Evolutionary conservation across 2,888 invertebrate genomes (phyloP).

Genomic region (Dicyrtoma fusca): DNA sequence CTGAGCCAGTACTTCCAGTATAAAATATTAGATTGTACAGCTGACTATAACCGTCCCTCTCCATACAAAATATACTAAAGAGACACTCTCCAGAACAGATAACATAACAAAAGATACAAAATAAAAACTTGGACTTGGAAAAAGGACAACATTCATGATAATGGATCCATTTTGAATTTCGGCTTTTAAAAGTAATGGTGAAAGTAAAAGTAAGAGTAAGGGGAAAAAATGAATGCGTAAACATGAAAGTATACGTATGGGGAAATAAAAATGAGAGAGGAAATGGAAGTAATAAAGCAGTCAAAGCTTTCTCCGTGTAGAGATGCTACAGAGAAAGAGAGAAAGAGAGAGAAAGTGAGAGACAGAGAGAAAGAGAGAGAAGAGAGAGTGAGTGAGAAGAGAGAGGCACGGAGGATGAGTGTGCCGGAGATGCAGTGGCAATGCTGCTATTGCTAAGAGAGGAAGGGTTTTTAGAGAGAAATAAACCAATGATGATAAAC

Average conservation of each 20-base stretch:
- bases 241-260: background rate
- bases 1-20: too few relatives aligned
- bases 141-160: background rate
- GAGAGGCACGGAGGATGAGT: background rate
- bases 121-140: background rate
- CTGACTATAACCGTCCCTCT: too few relatives aligned
- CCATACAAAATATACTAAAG: too few relatives aligned
- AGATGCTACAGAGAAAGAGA: background rate
- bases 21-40: too few relatives aligned
- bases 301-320: too few relatives aligned
- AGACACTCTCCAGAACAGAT: background rate
- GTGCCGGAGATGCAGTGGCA: background rate
- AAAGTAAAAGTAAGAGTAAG: background rate
- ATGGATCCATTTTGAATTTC: too few relatives aligned
- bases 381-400: background rate
- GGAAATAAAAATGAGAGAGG: background rate
- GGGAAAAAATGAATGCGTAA: background rate
- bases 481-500: background rate
- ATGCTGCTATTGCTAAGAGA: background rate
- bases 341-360: background rate
- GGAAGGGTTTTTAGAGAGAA: background rate
- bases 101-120: background rate
- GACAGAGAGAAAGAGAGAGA: constrained; percentile 12
- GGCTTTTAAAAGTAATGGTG: too few relatives aligned
- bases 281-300: too few relatives aligned